A percentile compares a stretch with the other conserved stretches of the same genome.
These are phyloP conservation scores for Thryonomys swinderianus DNA, from an alignment of 2,113 vertebrate genomes.

Conservation along the genomic window DNA sequence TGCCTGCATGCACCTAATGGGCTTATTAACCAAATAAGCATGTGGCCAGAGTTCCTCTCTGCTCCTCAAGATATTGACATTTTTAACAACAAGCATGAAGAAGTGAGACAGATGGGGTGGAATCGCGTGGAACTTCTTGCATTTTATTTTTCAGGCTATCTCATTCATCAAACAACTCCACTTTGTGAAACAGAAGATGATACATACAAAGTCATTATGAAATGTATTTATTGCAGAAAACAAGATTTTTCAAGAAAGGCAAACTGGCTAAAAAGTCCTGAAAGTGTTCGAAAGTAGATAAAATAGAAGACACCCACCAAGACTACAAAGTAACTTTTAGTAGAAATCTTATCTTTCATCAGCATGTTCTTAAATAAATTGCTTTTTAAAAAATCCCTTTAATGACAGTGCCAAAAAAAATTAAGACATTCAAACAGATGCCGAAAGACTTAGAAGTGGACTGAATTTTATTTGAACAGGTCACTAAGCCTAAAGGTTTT, in stretches of 20 bases:
- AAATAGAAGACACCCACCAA: conserved; percentile 69
- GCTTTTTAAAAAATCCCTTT: conserved; percentile 50
- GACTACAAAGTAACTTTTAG: conserved; percentile 59
- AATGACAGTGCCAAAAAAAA: conserved; percentile 35
- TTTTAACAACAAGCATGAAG: conserved; percentile 66
- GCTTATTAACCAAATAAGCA: conserved; percentile 71
- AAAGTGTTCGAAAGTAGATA: conserved; percentile 69
- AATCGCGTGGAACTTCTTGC: conserved; percentile 29
- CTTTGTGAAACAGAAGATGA: conserved; percentile 63
- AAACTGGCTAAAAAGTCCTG: conserved; percentile 75
- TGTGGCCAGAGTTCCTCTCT: conserved; percentile 55
- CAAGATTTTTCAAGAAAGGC: conserved; percentile 71
- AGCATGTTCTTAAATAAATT: conserved; percentile 59
- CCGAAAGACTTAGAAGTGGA: conserved; percentile 36
- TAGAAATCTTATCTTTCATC: conserved; percentile 51
- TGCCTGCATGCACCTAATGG: conserved; percentile 43
- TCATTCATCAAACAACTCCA: conserved; percentile 68
- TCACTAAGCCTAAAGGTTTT: background rate
- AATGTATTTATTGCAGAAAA: conserved; percentile 72
- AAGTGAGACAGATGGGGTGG: conserved; percentile 70
- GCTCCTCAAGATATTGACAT: conserved; percentile 60
- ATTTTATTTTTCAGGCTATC: conserved; percentile 72
- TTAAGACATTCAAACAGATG: conserved; percentile 23
- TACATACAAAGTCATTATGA: conserved; percentile 70
- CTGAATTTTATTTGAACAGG: conserved; percentile 23